Percentiles rank a stretch among this genome's conserved stretches.
These are phyloP conservation scores for Manacus vitellinus DNA, from an alignment of 2,113 vertebrate species.

Conservation along the genomic window DNA sequence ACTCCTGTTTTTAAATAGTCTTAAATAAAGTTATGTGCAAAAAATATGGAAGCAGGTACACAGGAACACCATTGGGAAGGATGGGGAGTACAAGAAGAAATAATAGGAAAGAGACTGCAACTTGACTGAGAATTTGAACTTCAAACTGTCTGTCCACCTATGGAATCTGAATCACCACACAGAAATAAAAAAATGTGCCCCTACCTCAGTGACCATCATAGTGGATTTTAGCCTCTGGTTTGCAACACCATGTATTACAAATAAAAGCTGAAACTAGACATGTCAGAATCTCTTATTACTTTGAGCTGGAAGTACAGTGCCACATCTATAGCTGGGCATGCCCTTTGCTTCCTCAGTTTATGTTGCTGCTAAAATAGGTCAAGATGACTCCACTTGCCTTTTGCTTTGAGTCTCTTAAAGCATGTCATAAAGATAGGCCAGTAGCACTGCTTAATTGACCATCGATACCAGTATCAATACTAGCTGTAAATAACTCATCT, in stretches of 20 bases:
- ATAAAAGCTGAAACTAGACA: neutral
- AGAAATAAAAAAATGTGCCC: neutral
- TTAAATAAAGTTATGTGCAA: neutral
- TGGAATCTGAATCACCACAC: neutral
- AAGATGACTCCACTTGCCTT: neutral
- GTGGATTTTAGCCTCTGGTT: neutral
- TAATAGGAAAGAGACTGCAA: neutral
- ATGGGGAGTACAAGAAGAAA: neutral
- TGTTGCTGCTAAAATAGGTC: neutral
- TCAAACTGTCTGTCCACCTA: neutral
- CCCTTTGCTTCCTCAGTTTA: neutral
- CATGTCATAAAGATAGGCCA: neutral
- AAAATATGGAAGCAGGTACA: neutral
- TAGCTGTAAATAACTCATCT: neutral
- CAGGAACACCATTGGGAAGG: neutral
- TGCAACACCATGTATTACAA: accelerated
- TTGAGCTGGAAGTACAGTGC: neutral
- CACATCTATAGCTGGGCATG: neutral
- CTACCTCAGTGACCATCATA: neutral
- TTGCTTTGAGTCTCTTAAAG: neutral
- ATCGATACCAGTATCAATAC: neutral
- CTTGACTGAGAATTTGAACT: neutral
- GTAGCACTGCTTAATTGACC: neutral
- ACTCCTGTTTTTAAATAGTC: neutral
- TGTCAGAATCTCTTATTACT: neutral